A percentile compares a stretch with the other conserved stretches of the same genome.
Conservation (phyloP, 2,888 invertebrate genomes). For the Rambutsinella grinnellia region DNA sequence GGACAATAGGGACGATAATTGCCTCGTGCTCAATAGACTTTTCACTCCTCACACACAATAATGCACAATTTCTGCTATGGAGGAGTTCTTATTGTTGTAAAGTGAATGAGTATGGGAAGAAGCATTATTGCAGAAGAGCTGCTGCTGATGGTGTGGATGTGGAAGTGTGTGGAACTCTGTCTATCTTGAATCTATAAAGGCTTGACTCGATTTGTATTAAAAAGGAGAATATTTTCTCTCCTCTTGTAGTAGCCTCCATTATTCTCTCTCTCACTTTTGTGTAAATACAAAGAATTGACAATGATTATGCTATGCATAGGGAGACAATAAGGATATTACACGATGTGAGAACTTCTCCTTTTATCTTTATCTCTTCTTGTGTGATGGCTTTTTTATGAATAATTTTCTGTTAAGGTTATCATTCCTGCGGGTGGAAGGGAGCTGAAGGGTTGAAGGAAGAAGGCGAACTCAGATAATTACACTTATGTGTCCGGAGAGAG, state of each 20-base stretch:
- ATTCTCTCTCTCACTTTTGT: constrained; percentile 43
- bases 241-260: constrained; percentile 35
- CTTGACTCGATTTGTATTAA: constrained; percentile 44
- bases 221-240: constrained; percentile 40
- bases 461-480: too few species aligned
- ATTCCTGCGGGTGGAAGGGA: too few species aligned
- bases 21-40: constrained; percentile 64
- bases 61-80: constrained; percentile 35
- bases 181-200: constrained; percentile 15
- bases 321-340: not conserved
- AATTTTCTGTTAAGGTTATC: too few species aligned
- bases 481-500: too few species aligned
- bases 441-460: too few species aligned
- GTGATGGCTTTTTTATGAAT: not conserved
- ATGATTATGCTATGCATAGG: constrained; percentile 35
- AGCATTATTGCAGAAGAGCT: not conserved
- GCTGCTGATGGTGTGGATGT: not conserved
- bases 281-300: constrained; percentile 41
- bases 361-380: not conserved
- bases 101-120: not conserved
- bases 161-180: constrained; percentile 8
- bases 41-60: constrained; percentile 50
- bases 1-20: constrained; percentile 66
- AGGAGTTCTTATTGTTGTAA: constrained; percentile 41
- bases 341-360: not conserved